These are phyloP conservation scores for Bombus difficillimus DNA, from an alignment of 1,140 invertebrate genomes.

Conservation along the genomic window DNA sequence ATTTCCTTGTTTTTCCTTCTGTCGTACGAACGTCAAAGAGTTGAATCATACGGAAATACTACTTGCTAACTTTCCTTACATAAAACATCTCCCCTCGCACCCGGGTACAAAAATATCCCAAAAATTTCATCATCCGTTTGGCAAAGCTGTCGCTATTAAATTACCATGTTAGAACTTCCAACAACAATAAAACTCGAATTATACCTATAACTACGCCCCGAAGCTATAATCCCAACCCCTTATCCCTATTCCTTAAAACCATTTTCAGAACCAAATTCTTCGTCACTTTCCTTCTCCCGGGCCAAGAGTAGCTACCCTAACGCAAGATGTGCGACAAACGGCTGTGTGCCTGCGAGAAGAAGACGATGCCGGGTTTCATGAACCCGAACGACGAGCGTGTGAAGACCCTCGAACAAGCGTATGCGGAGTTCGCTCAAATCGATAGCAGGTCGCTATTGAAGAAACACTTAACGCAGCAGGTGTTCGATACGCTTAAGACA, in stretches of 20 bases:
- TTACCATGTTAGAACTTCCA: not conserved
- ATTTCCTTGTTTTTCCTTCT: not conserved
- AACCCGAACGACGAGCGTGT: conserved; percentile 25
- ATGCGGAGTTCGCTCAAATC: conserved; percentile 57
- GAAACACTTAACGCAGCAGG: conserved; percentile 87
- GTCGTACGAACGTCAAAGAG: not conserved
- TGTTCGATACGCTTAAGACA: conserved; percentile 86
- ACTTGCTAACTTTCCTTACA: not conserved
- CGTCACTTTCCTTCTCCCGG: not conserved
- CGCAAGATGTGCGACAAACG: conserved; percentile 75
- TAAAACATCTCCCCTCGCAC: not conserved
- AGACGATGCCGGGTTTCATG: conserved; percentile 15
- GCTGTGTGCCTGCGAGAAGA: conserved; percentile 68
- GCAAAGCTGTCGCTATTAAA: not conserved
- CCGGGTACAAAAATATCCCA: not conserved
- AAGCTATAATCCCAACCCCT: not conserved
- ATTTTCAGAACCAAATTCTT: not conserved
- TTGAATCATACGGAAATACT: not conserved
- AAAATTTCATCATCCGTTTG: not conserved
- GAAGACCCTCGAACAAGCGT: conserved; percentile 52
- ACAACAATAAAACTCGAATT: not conserved
- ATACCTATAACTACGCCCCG: not conserved
- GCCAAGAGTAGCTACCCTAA: not conserved
- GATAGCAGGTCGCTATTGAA: conserved; percentile 86
- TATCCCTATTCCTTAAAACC: not conserved